phyloP scores from a whole-genome alignment of 2,797 vertebrate species.

The Hapalemur alaotrensis region DNA sequence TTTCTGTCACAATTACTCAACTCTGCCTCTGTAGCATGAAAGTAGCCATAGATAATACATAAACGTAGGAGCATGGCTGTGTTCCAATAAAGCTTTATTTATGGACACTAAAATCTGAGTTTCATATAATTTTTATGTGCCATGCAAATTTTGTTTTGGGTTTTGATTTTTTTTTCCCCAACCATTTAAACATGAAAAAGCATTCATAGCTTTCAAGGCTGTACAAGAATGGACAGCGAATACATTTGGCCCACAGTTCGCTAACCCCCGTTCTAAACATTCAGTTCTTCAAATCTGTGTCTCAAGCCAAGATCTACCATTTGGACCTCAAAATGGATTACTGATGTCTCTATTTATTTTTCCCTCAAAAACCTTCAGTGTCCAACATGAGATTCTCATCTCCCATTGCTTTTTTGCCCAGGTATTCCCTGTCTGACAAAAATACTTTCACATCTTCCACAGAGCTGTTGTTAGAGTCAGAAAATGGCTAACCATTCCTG shows the following conservation, averaged over 20 bases:
- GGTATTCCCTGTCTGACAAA: neutral
- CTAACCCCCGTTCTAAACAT: neutral
- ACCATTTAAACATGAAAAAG: conserved; percentile 34
- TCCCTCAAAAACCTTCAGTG: neutral
- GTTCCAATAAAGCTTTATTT: conserved; percentile 68
- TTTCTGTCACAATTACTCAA: conserved; percentile 41
- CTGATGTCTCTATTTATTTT: neutral
- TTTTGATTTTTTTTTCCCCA: conserved; percentile 19
- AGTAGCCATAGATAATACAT: conserved; percentile 31
- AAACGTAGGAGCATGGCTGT: conserved; percentile 1
- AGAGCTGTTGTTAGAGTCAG: neutral
- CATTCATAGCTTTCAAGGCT: neutral
- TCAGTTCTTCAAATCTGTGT: neutral
- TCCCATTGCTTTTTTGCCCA: neutral
- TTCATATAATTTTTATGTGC: conserved; percentile 52
- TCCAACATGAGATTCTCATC: neutral
- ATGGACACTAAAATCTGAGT: conserved; percentile 43
- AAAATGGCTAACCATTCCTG: neutral
- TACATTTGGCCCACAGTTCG: neutral
- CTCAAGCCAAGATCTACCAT: neutral
- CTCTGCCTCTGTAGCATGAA: neutral
- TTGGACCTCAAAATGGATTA: neutral
- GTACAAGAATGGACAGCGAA: neutral
- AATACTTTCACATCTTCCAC: neutral
- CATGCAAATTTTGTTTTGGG: conserved; percentile 22